A percentile compares a stretch with the other conserved stretches of the same genome.
Evolutionary conservation across 1,140 invertebrate genomes (phyloP).

Genomic region (Cherax destructor): DNA sequence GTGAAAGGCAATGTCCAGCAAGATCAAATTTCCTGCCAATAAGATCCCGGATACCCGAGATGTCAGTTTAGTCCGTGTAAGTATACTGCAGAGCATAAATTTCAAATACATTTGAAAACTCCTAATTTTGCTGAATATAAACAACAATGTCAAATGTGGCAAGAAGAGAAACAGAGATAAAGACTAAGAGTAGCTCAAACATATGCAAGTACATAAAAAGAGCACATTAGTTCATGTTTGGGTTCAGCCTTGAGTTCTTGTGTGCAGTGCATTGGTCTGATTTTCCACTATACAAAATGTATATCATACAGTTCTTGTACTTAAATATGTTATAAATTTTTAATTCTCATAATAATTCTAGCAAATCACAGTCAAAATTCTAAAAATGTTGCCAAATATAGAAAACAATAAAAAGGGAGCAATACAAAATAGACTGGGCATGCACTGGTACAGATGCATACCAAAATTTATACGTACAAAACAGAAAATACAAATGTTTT

Average conservation of each 20-base stretch:
- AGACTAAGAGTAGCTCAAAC: not conserved
- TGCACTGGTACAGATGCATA: not conserved
- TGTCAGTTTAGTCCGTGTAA: not conserved
- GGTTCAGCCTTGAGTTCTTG: not conserved
- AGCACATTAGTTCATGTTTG: not conserved
- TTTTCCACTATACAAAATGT: not conserved
- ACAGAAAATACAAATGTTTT: too few species aligned
- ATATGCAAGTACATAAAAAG: not conserved
- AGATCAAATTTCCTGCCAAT: not conserved
- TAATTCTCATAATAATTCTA: not conserved
- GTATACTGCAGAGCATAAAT: not conserved
- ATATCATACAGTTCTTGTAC: not conserved
- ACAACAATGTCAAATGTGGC: slow-evolving; percentile 13
- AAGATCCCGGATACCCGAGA: not conserved
- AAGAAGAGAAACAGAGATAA: not conserved
- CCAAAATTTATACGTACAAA: too few species aligned
- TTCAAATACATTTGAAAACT: slow-evolving; percentile 6
- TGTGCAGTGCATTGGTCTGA: not conserved
- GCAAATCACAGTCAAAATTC: not conserved
- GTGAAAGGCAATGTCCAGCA: not conserved
- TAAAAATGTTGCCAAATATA: not conserved
- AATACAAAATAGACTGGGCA: not conserved
- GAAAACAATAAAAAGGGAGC: not conserved
- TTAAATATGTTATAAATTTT: not conserved
- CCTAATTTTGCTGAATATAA: not conserved